These are phyloP conservation scores for Pediacus dermestoides DNA, from an alignment of 2,888 invertebrate genomes.

Conservation along the genomic window DNA sequence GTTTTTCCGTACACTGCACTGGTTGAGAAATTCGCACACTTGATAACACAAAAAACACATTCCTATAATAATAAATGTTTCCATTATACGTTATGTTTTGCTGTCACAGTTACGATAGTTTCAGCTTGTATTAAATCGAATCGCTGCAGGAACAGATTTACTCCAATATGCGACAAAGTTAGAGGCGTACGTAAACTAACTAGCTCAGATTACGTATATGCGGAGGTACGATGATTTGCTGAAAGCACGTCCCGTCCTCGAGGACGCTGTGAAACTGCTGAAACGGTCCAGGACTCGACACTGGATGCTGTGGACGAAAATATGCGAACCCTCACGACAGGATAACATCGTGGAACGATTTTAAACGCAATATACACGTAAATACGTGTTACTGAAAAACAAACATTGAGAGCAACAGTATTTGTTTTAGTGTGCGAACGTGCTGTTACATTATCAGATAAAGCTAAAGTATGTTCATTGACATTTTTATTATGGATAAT, in stretches of 20 bases:
- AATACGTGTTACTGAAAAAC: conserved; percentile 13
- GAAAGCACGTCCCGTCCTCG: conserved; percentile 21
- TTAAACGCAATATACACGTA: conserved; percentile 9
- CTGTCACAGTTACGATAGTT: too few species aligned
- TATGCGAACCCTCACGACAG: conserved; percentile 27
- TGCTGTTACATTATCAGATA: conserved; percentile 1
- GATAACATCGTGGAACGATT: conserved; percentile 19
- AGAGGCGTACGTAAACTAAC: too few species aligned
- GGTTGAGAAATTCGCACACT: conserved; percentile 60
- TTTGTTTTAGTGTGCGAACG: conserved; percentile 4
- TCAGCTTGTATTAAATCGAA: too few species aligned
- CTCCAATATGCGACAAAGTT: too few species aligned
- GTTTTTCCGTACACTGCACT: conserved; percentile 49
- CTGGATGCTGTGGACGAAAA: conserved; percentile 33
- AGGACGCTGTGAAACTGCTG: conserved; percentile 30
- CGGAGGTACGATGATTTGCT: too few species aligned
- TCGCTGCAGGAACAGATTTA: too few species aligned
- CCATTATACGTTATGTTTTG: conserved; percentile 52
- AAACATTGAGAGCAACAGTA: conserved; percentile 10
- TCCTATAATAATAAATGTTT: conserved; percentile 64
- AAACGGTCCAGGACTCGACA: conserved; percentile 31
- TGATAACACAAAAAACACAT: conserved; percentile 66
- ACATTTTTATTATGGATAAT: background rate
- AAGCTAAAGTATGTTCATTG: background rate
- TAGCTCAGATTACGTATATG: too few species aligned